Base-by-base conservation (phyloP, 2,797 vertebrate genomes). In the Melopsittacus undulatus region DNA sequence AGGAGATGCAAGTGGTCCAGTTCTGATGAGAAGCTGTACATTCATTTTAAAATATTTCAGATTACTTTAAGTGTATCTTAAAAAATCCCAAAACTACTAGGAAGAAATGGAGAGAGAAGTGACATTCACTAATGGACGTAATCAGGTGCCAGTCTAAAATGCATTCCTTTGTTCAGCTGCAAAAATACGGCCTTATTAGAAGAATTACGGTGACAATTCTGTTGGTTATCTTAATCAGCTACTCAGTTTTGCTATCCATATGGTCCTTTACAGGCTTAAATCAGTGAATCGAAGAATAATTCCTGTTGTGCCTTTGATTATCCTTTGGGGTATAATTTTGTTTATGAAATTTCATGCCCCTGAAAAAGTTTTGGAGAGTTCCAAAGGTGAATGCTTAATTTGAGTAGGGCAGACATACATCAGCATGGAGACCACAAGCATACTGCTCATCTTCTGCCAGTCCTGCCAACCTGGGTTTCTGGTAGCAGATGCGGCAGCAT, bases 391-490 rank as follows among this genome's bases (percentile, higher is more conserved):
- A 36, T 26, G 8, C 13, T 59, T 51, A 34, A 13, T 20, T 54
- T 46, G 13, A 6, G 7, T 16, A 81, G 30, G 46, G 20, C 56
- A 83, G 26, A 24, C 5, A n/a, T 24, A 3, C 3, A 6, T 7
- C 29, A 43, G 22, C 26, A 32, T 1, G 5, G 45, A 24, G 30
- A 42, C 10, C 46, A 24, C 32, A 30, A 19, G 14, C 22, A 13
- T n/a, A 4, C 5, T 19, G 9, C 3, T 45, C 19, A 26, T 22
- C 42, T 57, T 69, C 46, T 66, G 51, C 46, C 66, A 67, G 4
- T 6, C 29, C 13, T 2, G 2, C 34, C 32, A 0, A 0, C 13
- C 21, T 0, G 2, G 29, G 12, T 54, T 64, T 22, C 43, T 30
- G 30, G 30, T 30, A 92, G 43, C 14, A 54, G 29, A 3, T 12